Evolutionary conservation across 2,113 vertebrate species (phyloP), one percentile per base, ranked within the genome.

Genomic region (Gnathonemus echidnorhynchus): DNA sequence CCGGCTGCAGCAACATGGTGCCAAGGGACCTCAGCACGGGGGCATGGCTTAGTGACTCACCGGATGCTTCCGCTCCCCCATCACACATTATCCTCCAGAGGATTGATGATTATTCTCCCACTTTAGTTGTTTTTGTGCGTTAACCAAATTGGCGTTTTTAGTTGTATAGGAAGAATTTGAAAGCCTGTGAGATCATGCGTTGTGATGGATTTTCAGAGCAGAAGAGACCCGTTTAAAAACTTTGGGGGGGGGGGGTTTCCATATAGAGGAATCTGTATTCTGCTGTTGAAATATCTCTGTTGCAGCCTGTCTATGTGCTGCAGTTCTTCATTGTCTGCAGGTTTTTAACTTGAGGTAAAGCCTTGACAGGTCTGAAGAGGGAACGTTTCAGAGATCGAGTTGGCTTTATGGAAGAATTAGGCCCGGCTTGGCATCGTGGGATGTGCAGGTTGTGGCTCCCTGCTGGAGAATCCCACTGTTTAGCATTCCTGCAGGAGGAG

Each of bases 391-490:
- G 70, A 15, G 17, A 21, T 19, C 15, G 13, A 21, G 3, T 39
- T 19, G 2, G 4, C 10, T 35, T 89, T 58, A 89, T 85, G 89
- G 45, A 83, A 52, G 50, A 42, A 3, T 53, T 10, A 89, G 13
- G 45, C 3, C 74, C 11, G 15, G 21, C 35, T 49, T 89, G 70
- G 10, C 62, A 88, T 9, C 17, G 45, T 45, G 19, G 42, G 21
- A n/a, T 45, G 21, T 15, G 24, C 42, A 24, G n/a, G 58, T 11
- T 45, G 39, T 5, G 80, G 74, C 74, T 53, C 35, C 52, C 88
- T 35, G 58, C 46, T 91, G 42, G 49, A 52, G 42, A 42, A 5
- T 90, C 62, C 90, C 74, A 90, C 77, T 91, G 89, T 90, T 90
- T 89, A 50, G 21, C 66, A 19, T 58, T 89, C 88, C 90, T 74